Percentiles rank a stretch among this genome's conserved stretches.
phyloP scores from a whole-genome alignment of 1,140 invertebrate species.

The Tachypleus tridentatus region DNA sequence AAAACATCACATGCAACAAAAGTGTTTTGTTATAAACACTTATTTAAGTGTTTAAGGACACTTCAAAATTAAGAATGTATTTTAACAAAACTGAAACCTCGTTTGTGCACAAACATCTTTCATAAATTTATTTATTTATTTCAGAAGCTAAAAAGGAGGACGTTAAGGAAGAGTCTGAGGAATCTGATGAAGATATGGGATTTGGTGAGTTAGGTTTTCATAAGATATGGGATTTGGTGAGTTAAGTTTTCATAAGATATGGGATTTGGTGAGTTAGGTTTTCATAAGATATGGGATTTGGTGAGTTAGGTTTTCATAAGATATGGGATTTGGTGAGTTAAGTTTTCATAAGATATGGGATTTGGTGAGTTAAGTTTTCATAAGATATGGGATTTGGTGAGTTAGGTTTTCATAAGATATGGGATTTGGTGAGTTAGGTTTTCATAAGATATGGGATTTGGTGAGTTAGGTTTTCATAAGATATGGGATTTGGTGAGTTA shows the following conservation, averaged over 20 bases:
- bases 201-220: conserved; percentile 47
- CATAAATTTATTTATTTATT: conserved; percentile 35
- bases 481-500: conserved; percentile 77
- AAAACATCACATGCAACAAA: too few relatives aligned
- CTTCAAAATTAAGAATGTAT: too few relatives aligned
- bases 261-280: conserved; percentile 59
- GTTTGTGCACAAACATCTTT: background rate
- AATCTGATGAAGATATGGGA: conserved; percentile 90
- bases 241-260: conserved; percentile 52
- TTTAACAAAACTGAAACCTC: too few relatives aligned
- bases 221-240: conserved; percentile 90
- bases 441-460: conserved; percentile 84
- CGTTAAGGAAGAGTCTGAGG: conserved; percentile 56
- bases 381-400: conserved; percentile 90
- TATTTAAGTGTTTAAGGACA: too few relatives aligned
- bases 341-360: conserved; percentile 66
- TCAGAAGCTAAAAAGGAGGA: conserved; percentile 74
- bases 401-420: conserved; percentile 52
- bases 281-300: conserved; percentile 84
- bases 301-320: conserved; percentile 43
- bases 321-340: conserved; percentile 77
- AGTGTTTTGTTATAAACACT: too few relatives aligned
- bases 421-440: conserved; percentile 59
- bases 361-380: conserved; percentile 47
- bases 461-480: conserved; percentile 43